Conservation (phyloP, 35 echinoderm and acorn worm species). For the Hemicentrotus pulcherrimus region DNA sequence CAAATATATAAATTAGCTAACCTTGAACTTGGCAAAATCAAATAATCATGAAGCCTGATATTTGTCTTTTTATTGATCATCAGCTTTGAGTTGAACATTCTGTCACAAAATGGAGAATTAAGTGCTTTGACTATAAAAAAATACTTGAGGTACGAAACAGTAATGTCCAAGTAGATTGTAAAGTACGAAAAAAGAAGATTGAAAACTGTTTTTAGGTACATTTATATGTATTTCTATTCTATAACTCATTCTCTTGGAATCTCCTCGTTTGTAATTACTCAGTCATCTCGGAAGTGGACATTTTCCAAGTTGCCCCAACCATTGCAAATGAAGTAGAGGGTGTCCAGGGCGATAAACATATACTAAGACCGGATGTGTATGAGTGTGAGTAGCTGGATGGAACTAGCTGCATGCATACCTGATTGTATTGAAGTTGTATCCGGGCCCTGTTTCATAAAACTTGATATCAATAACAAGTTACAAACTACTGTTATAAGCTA, state of each 20-base stretch:
- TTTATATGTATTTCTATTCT: background rate
- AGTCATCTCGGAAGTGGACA: constrained; percentile 52
- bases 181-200: background rate
- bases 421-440: background rate
- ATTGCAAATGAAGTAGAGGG: constrained; percentile 33
- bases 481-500: no score
- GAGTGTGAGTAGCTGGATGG: constrained; percentile 46
- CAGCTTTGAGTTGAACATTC: background rate
- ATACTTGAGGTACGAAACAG: background rate
- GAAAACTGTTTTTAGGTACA: no score
- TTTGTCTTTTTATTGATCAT: background rate
- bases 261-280: background rate
- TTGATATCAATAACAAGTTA: background rate
- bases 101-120: background rate
- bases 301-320: constrained; percentile 8
- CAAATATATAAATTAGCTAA: background rate
- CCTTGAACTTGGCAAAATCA: background rate
- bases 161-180: background rate
- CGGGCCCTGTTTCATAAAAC: background rate
- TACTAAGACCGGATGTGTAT: constrained; percentile 43
- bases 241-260: background rate
- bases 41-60: background rate
- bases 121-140: background rate
- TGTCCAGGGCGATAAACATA: constrained; percentile 4
- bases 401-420: background rate